Base-by-base conservation (phyloP, 2,113 vertebrate genomes). In the Perccottus glenii region DNA sequence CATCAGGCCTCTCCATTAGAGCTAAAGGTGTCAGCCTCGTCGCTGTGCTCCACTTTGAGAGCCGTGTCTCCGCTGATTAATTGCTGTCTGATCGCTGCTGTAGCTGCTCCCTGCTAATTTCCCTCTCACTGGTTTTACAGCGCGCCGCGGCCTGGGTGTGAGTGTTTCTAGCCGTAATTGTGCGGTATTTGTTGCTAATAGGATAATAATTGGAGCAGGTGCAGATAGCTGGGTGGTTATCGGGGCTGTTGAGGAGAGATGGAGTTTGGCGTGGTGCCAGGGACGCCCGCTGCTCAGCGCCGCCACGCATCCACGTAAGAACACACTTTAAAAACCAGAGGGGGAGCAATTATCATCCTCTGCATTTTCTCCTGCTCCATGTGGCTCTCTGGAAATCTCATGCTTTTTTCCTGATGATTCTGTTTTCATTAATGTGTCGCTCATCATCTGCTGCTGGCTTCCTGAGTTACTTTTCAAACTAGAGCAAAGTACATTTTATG, bases 141-240 rank as follows among this genome's bases (percentile, higher is more conserved):
- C 70, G 83, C n/a, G 76, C 9, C 45, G 77, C 49, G 32, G 84
- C 79, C 64, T 38, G 80, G 59, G 81, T 83, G 87, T 87, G 87
- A 85, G 85, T 84, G 82, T 88, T 90, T 85, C 81, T 78, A 52
- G 60, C 69, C 2, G 80, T 93, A 93, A 93, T 93, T 94, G 86
- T 84, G 87, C 82, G 83, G 90, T 88, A 88, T 92, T 92, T 89
- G 85, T 93, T 91, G 87, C 90, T 93, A 93, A 93, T 92, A 92
- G 89, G 89, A 91, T 93, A 93, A 92, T 92, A 93, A 92, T 92
- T 93, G 89, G 87, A 88, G 89, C 91, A 93, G 93, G 92, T 93
- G 90, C 90, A 89, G 90, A 91, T 90, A 87, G 84, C 87, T 79
- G 82, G 84, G 88, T 89, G 88, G 85, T 90, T 87, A 86, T 88